A percentile compares a stretch with the other conserved stretches of the same genome.
Evolutionary conservation across 1,140 invertebrate genomes (phyloP).

Genomic region (Scaptomyza montana): DNA sequence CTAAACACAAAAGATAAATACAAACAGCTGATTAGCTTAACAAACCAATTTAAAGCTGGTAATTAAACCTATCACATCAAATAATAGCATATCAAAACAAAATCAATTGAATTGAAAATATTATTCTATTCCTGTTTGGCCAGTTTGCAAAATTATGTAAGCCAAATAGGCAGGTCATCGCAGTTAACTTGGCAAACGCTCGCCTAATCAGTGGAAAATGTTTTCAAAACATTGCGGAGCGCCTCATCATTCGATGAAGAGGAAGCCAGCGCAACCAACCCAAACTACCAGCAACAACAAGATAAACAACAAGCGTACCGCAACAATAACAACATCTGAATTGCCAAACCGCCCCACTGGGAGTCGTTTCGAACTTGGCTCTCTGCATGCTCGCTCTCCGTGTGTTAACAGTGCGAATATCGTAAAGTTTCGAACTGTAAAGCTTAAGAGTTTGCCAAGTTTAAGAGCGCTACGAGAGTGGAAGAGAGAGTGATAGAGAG

Average conservation of each 20-base stretch:
- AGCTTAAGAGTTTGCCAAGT: constrained; percentile 58
- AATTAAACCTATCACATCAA: background rate
- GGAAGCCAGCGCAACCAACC: constrained; percentile 3
- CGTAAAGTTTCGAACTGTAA: constrained; percentile 41
- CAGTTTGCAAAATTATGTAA: constrained; percentile 35
- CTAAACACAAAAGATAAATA: background rate
- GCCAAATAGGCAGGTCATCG: constrained; percentile 26
- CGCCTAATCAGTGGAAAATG: constrained; percentile 60
- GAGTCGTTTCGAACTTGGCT: constrained; percentile 40
- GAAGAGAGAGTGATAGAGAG: background rate
- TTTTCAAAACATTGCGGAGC: constrained; percentile 63
- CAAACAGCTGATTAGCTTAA: background rate
- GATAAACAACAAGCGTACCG: constrained; percentile 25
- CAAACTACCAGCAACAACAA: constrained; percentile 27
- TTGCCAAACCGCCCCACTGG: constrained; percentile 8
- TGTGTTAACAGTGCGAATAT: constrained; percentile 62
- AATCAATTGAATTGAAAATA: background rate
- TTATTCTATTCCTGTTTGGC: background rate
- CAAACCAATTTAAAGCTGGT: too few relatives aligned
- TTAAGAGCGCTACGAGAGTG: constrained; percentile 52
- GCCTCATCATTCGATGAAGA: constrained; percentile 7
- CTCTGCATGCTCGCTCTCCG: constrained; percentile 1
- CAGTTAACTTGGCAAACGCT: constrained; percentile 32
- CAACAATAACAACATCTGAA: constrained; percentile 35
- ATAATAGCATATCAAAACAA: background rate